Conservation (phyloP, 2,113 vertebrate species). For the Puma concolor region DNA sequence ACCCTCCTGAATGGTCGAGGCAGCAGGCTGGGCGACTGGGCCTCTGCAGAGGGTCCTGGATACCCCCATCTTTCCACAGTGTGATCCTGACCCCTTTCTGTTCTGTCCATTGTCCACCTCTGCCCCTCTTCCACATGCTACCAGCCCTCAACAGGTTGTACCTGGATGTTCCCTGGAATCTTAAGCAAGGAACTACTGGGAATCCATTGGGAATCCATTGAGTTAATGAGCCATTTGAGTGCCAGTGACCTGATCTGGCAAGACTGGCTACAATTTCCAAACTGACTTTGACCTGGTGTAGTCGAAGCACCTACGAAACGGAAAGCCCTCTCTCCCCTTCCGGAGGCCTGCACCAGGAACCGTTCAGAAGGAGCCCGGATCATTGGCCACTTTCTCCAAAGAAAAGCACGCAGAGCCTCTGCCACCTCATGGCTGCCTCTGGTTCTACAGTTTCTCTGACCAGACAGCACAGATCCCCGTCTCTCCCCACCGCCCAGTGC, state of each 20-base stretch:
- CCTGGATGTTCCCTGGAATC: neutral
- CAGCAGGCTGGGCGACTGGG: neutral
- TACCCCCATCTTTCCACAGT: accelerated
- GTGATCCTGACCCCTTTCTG: neutral
- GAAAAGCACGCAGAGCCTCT: slow-evolving; percentile 65
- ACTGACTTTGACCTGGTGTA: slow-evolving; percentile 58
- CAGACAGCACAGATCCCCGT: neutral
- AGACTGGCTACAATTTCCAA: slow-evolving; percentile 16
- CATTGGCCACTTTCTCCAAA: neutral
- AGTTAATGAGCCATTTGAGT: neutral
- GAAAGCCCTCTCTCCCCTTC: slow-evolving; percentile 63
- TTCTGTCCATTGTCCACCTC: accelerated
- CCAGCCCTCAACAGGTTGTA: neutral
- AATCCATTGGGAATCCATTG: neutral
- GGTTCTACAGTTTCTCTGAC: neutral
- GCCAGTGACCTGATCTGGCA: neutral
- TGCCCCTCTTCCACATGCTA: neutral
- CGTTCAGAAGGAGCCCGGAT: neutral
- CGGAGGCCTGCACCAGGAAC: slow-evolving; percentile 50
- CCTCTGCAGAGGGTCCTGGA: neutral
- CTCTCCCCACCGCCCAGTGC: accelerated
- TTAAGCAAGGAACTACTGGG: neutral
- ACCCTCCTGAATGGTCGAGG: neutral
- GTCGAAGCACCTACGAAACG: neutral
- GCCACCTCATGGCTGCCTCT: slow-evolving; percentile 82